Evolutionary conservation across 2,113 vertebrate genomes (phyloP), one percentile per base, ranked within the genome.

Genomic region (Syrmaticus mikado): DNA sequence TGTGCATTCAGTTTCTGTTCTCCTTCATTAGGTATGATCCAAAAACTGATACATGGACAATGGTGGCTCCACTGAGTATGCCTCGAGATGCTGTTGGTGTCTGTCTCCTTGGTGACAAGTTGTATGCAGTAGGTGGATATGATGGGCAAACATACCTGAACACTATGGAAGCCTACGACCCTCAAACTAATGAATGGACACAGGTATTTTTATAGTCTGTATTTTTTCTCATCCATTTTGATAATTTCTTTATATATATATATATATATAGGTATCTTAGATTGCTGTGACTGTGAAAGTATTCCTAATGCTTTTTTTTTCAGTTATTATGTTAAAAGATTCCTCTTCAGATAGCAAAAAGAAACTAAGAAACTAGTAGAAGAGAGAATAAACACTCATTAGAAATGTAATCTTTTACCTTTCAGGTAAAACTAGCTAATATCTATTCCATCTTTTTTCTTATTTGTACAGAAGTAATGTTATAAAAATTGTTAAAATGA

Each of bases 21-120:
- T 89, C 2, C 28, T 95, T 96, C 34, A 89, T 79, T 89, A 98
- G 98, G 36, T 98, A 98, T 66, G 98, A 98, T 81, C 98, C 98
- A 25, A 98, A 98, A 97, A 98, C 98, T 57, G 98, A 98, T 87
- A 98, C 98, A 2, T 98, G 98, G 98, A 98, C 98, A 53, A 98
- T 98, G 96, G 98, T 98, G n/a, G 97, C 98, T 87, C 98, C 98
- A 34, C 82, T 98, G 85, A 98, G 97, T 93, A 98, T 98, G 96
- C 98, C 98, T 81, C 94, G 98, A 95, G 98, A 98, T 94, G 98
- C 98, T 81, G 98, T 98, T 93, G 98, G 98, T 27, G 98, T 98
- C 36, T 98, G 98, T 85, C 97, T 98, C 19, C 97, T 98, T 82
- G 98, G 98, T 71, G 98, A 98, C 78, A 97, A 96, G 73, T 91